Evolutionary conservation across 2,888 invertebrate species (phyloP), one percentile per base, ranked within the genome.

Genomic region (Eledona agricola): DNA sequence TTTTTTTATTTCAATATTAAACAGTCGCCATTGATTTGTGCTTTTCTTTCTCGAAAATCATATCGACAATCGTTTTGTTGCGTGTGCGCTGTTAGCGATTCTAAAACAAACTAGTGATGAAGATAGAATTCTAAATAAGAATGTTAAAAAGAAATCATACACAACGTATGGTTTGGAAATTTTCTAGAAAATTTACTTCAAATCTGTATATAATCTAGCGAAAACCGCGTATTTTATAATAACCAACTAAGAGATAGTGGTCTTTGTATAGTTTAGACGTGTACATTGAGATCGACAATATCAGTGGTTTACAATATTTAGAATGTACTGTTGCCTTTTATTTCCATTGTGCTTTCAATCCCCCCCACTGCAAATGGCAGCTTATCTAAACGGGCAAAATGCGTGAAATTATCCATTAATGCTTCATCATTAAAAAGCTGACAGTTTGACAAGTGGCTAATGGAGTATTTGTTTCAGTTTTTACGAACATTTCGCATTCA

Each of bases 351-450:
- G 45, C 55, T 55, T 55, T 55, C 40, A 34, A 38, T 31, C 45
- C 51, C 17, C n/a, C 35, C 35, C 40, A 37, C 57, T 63, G 63
- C 45, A 35, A 37, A 26, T 57, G 60, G 61, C 64, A 61, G 62
- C 59, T 54, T 49, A 43, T 51, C 49, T 49, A 55, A 58, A 55
- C 53, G 51, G 50, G 59, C 58, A 60, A 54, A 47, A 53, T 51
- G 60, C 60, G 62, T 57, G 55, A 63, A 62, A 60, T 64, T 58
- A 50, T 46, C 58, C 58, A 61, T 60, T 58, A 64, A 59, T 57
- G 59, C 58, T 51, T 57, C 51, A 34, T 51, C 53, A n/a, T n/a
- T n/a, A n/a, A 52, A 60, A 49, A 57, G 59, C 46, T 54, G 53
- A 56, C 58, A 60, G 55, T 49, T 57, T 59, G 57, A 59, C 59